These are phyloP conservation scores for Orthonychiurus folsomi DNA, from an alignment of 2,888 invertebrate species.

Conservation along the genomic window DNA sequence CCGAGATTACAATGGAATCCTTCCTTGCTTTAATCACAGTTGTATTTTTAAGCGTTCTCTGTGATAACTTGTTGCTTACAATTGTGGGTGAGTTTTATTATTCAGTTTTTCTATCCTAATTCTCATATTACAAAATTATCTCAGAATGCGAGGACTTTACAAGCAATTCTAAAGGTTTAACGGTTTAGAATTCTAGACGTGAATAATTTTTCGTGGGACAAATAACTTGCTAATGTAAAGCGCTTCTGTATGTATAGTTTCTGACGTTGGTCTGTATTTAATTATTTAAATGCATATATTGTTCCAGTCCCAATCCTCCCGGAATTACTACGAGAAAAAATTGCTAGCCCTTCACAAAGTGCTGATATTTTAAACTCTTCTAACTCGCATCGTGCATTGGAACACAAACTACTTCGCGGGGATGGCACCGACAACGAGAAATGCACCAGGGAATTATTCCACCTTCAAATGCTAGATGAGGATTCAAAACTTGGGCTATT, in stretches of 20 bases:
- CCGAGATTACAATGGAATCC: too few species aligned
- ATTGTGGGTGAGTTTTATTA: constrained; percentile 65
- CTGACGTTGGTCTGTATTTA: too few species aligned
- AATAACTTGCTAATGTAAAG: too few species aligned
- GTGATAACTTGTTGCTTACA: constrained; percentile 75
- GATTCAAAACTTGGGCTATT: constrained; percentile 60
- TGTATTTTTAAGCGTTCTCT: constrained; percentile 37
- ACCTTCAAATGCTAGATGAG: constrained; percentile 46
- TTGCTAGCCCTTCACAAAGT: constrained; percentile 12
- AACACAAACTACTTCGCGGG: not conserved
- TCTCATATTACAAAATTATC: not conserved
- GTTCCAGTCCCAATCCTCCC: constrained; percentile 66
- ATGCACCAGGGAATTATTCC: constrained; percentile 29
- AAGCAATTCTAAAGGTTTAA: not conserved
- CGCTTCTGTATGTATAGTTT: too few species aligned
- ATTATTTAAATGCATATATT: too few species aligned
- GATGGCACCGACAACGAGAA: constrained; percentile 15
- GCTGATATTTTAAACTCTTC: constrained; percentile 10
- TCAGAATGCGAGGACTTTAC: too few species aligned
- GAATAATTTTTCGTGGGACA: too few species aligned
- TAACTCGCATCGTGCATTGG: constrained; percentile 10
- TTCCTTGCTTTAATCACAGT: constrained; percentile 27
- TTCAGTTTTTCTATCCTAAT: not conserved
- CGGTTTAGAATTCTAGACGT: too few species aligned
- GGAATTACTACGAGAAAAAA: constrained; percentile 48